phyloP scores from a whole-genome alignment of 2,797 vertebrate genomes.

The Neostethus bicornis region DNA sequence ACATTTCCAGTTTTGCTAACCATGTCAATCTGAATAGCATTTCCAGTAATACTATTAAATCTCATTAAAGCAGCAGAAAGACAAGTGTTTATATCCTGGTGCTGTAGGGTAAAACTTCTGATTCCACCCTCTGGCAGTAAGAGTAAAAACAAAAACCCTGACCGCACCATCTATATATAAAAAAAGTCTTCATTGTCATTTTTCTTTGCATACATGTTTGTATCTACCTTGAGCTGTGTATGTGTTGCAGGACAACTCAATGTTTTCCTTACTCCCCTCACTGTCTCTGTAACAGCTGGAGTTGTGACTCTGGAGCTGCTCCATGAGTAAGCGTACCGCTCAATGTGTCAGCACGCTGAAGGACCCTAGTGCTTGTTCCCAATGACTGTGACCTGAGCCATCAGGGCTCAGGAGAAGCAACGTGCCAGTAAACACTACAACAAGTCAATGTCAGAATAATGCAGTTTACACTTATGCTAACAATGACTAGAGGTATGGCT shows the following conservation, averaged over 20 bases:
- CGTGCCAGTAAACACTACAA: constrained; percentile 4
- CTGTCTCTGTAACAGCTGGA: not conserved
- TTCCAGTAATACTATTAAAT: not conserved
- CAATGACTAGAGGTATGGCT: too few relatives aligned
- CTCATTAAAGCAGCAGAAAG: constrained; percentile 29
- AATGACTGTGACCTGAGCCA: constrained; percentile 10
- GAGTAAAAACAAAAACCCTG: not conserved
- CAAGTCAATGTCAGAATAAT: not conserved
- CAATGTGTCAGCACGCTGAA: constrained; percentile 1
- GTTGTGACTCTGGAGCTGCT: not conserved
- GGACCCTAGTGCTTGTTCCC: constrained; percentile 4
- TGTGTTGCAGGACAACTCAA: not conserved
- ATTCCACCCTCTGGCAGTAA: not conserved
- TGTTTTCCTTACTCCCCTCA: too few relatives aligned
- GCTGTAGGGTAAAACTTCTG: not conserved
- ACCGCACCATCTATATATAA: not conserved
- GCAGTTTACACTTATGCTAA: not conserved
- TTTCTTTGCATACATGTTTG: not conserved
- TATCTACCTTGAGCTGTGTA: not conserved
- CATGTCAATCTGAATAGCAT: constrained; percentile 37
- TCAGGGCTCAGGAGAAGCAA: constrained; percentile 7
- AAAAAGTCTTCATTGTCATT: not conserved
- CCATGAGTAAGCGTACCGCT: constrained; percentile 3
- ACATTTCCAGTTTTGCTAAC: constrained; percentile 45
- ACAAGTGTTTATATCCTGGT: not conserved